Percentiles rank a stretch among this genome's conserved stretches.
Evolutionary conservation across 1,140 invertebrate species (phyloP).

Genomic region (Conus ventricosus): DNA sequence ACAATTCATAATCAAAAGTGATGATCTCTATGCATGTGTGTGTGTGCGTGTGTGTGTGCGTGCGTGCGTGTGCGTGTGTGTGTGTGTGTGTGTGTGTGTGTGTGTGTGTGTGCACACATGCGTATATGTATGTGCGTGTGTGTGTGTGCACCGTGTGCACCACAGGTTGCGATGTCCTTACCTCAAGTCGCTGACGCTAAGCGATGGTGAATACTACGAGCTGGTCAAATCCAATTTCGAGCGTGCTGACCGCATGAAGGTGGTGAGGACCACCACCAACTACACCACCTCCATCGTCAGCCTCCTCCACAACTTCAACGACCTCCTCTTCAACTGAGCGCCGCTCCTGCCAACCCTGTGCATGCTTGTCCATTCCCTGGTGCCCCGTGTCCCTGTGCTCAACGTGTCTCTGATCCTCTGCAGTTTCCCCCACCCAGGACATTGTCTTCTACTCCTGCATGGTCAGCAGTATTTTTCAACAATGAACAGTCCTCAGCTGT

Average conservation of each 20-base stretch:
- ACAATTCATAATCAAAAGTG: no score
- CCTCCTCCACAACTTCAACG: constrained; percentile 92
- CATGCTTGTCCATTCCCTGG: neutral
- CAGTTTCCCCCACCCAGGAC: no score
- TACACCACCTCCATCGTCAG: constrained; percentile 87
- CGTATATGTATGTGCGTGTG: no score
- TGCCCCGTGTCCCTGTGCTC: neutral
- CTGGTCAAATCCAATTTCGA: constrained; percentile 99
- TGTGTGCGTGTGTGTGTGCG: no score
- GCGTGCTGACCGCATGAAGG: constrained; percentile 94
- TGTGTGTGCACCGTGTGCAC: neutral
- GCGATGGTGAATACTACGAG: constrained; percentile 99
- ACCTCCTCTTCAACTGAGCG: constrained; percentile 86
- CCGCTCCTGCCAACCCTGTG: neutral
- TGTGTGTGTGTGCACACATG: neutral
- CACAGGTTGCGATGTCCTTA: constrained; percentile 76
- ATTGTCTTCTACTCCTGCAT: no score
- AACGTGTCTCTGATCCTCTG: neutral
- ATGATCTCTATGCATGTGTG: no score
- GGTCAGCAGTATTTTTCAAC: no score
- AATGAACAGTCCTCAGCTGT: no score
- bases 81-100: no score
- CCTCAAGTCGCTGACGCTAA: constrained; percentile 79
- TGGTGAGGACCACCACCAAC: constrained; percentile 96
- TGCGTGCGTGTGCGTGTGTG: no score